Evolutionary conservation across 2,797 vertebrate species (phyloP).

Genomic region (Staurois parvus): DNA sequence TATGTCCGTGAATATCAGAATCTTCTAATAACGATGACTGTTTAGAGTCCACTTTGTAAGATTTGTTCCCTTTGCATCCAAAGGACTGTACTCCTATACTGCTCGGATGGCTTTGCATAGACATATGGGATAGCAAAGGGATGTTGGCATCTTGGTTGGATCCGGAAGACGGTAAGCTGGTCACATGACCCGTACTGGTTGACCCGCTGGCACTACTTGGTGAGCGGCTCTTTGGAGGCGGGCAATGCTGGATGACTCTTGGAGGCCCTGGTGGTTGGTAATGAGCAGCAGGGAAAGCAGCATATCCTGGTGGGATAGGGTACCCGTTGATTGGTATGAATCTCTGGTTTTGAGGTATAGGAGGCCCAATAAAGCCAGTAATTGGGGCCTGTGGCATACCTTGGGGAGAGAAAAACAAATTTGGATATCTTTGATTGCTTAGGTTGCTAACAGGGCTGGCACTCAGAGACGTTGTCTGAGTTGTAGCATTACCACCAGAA

Average conservation of each 20-base stretch:
- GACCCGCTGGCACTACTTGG: conserved; percentile 98
- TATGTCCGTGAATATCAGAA: conserved; percentile 86
- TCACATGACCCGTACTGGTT: conserved; percentile 96
- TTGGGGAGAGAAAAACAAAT: conserved; percentile 90
- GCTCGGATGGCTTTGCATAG: conserved; percentile 82
- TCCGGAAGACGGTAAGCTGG: conserved; percentile 92
- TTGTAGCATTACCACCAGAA: conserved; percentile 95
- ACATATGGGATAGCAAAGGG: conserved; percentile 91
- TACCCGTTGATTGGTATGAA: conserved; percentile 97
- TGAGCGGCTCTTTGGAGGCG: conserved; percentile 96
- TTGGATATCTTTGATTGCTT: conserved; percentile 92
- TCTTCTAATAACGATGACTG: conserved; percentile 88
- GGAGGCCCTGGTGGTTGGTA: conserved; percentile 83
- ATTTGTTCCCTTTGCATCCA: conserved; percentile 88
- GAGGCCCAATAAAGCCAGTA: conserved; percentile 85
- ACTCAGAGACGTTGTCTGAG: conserved; percentile 97
- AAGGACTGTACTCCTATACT: conserved; percentile 83
- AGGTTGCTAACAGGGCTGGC: conserved; percentile 97
- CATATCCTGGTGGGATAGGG: conserved; percentile 93
- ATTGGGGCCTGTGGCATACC: conserved; percentile 87
- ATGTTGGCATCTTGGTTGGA: conserved; percentile 98
- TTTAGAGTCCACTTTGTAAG: conserved; percentile 87
- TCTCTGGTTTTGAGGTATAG: conserved; percentile 87
- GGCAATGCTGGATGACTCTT: conserved; percentile 93
- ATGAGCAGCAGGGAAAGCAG: conserved; percentile 92